A percentile compares a stretch with the other conserved stretches of the same genome.
These are phyloP conservation scores for Lacerta viridis DNA, from an alignment of 2,797 vertebrate species.

Conservation along the genomic window DNA sequence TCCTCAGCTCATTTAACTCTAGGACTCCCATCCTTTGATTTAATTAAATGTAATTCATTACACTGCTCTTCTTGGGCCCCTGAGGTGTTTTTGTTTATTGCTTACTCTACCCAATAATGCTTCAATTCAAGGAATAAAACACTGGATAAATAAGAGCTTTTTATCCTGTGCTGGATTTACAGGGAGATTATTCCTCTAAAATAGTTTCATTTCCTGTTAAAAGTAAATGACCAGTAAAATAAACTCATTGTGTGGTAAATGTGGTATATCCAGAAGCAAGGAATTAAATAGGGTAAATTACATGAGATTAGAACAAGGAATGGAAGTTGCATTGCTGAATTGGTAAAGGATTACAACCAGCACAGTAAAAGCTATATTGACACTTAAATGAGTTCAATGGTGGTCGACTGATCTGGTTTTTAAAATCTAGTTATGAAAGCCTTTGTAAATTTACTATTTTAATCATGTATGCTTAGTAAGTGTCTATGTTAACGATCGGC, in stretches of 20 bases:
- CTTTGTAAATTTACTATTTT: slow-evolving; percentile 54
- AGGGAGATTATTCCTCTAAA: slow-evolving; percentile 83
- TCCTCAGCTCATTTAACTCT: slow-evolving; percentile 85
- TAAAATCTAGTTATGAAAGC: slow-evolving; percentile 61
- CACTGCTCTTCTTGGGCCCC: slow-evolving; percentile 87
- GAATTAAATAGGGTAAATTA: slow-evolving; percentile 85
- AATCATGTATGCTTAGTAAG: slow-evolving; percentile 50
- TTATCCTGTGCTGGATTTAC: slow-evolving; percentile 80
- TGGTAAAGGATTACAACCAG: slow-evolving; percentile 65
- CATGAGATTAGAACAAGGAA: slow-evolving; percentile 88
- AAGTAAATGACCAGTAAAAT: slow-evolving; percentile 85
- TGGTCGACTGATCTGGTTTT: slow-evolving; percentile 56
- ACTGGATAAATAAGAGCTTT: slow-evolving; percentile 82
- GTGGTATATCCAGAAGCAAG: slow-evolving; percentile 76
- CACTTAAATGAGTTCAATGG: slow-evolving; percentile 71
- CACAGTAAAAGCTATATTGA: slow-evolving; percentile 60
- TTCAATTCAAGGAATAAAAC: slow-evolving; percentile 86
- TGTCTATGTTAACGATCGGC: slow-evolving; percentile 42
- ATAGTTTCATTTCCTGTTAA: slow-evolving; percentile 85
- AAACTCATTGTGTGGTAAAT: slow-evolving; percentile 84
- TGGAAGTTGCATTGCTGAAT: slow-evolving; percentile 77
- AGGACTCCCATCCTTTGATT: slow-evolving; percentile 87
- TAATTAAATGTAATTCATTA: slow-evolving; percentile 90
- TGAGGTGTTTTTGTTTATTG: slow-evolving; percentile 89
- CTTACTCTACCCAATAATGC: slow-evolving; percentile 85